Base-by-base conservation (phyloP, 2,113 vertebrate species). In the Cervus canadensis region DNA sequence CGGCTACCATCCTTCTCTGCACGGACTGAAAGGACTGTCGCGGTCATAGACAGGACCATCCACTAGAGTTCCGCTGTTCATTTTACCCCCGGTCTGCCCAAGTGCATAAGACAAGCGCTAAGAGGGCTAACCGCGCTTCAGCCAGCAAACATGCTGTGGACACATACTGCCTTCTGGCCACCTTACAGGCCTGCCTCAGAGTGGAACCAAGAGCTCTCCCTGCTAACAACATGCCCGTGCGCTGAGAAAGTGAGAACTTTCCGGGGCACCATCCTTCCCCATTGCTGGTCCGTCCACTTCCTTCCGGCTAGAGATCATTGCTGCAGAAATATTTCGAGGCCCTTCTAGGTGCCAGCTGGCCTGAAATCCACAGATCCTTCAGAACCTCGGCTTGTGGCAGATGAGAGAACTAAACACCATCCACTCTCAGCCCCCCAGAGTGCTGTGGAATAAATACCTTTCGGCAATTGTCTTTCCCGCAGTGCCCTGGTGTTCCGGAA, bases 191-290 rank as follows among this genome's bases (percentile, higher is more conserved):
- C 57, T 28, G 60, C 33, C 4, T 5, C 2, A 19, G 25, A 8
- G 43, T 23, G 25, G 30, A 76, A 12, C 36, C 5, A 1, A 79
- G 23, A 23, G 17, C 30, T 16, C n/a, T 74, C 60, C 57, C 64
- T 15, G 21, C 8, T 13, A 48, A 33, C 45, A 62, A 82, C 6
- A 6, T 15, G 14, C 3, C 9, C 1, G 2, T 0, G 14, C 30
- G 19, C 81, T 76, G 11, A 7, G 67, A 4, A 40, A 50, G 54
- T 52, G 10, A 33, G 60, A 78, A 36, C 36, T 43, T 15, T 67
- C n/a, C 59, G 5, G 10, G 64, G 43, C 92, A 85, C 84, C 5
- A 7, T 92, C 79, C 50, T 94, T 64, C 33, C 33, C 28, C 8
- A 45, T 74, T 50, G 12, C 17, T 30, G n/a, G 45, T 23, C 48